A percentile compares a stretch with the other conserved stretches of the same genome.
phyloP scores from a whole-genome alignment of 2,797 vertebrate species.

The Brotula barbata region DNA sequence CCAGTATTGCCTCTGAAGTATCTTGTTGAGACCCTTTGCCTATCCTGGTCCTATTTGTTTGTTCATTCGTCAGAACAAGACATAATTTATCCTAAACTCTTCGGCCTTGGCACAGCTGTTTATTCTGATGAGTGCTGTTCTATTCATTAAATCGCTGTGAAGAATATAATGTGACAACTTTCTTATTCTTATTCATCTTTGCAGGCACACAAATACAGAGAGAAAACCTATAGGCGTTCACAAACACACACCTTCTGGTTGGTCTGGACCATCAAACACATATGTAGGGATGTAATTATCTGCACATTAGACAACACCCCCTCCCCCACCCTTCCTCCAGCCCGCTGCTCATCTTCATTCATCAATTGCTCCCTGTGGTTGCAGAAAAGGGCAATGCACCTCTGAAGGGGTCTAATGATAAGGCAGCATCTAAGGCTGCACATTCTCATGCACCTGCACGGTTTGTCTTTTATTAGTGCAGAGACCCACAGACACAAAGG shows the following conservation, averaged over 20 bases:
- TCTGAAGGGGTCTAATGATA: conserved; percentile 70
- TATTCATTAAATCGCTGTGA: too few species aligned
- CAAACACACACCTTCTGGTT: conserved; percentile 11
- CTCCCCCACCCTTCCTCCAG: conserved; percentile 29
- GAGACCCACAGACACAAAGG: conserved; percentile 70
- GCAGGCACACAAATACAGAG: not conserved
- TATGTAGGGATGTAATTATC: conserved; percentile 68
- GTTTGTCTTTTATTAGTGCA: conserved; percentile 69
- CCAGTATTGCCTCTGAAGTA: too few species aligned
- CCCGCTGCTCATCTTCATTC: conserved; percentile 44
- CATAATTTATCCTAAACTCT: too few species aligned
- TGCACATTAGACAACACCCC: conserved; percentile 50
- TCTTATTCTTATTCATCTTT: too few species aligned
- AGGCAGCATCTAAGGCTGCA: conserved; percentile 55
- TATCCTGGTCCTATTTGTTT: too few species aligned
- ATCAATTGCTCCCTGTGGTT: conserved; percentile 69
- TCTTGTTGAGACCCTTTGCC: too few species aligned
- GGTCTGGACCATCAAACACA: conserved; percentile 59
- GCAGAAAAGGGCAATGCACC: conserved; percentile 68
- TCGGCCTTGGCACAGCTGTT: too few species aligned
- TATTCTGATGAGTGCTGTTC: too few species aligned
- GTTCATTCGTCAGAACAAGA: too few species aligned
- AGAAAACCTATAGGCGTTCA: not conserved
- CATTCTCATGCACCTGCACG: conserved; percentile 64
- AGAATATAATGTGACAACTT: too few species aligned